phyloP scores from a whole-genome alignment of 1,140 invertebrate genomes.

The Agrypnia vestita region DNA sequence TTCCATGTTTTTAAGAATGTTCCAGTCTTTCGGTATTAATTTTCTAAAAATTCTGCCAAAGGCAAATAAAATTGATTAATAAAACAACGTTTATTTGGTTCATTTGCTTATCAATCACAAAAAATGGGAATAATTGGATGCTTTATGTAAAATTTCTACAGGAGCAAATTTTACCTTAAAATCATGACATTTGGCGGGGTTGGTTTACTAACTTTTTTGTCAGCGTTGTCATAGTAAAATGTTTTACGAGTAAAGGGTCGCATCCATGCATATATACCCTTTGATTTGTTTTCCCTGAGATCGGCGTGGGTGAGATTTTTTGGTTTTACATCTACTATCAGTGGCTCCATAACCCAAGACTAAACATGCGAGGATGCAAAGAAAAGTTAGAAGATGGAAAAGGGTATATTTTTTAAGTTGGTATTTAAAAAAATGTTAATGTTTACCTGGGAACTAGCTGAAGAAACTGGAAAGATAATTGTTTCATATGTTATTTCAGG shows the following conservation, averaged over 20 bases:
- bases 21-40: slow-evolving; percentile 27
- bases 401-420: not conserved
- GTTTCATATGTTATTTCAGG: slow-evolving; percentile 30
- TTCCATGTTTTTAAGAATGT: slow-evolving; percentile 36
- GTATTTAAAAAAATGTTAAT: no score
- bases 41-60: slow-evolving; percentile 31
- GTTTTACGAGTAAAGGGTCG: slow-evolving; percentile 62
- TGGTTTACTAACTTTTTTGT: not conserved
- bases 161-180: not conserved
- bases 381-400: not conserved
- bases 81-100: no score
- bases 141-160: not conserved
- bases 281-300: slow-evolving; percentile 50
- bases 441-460: not conserved
- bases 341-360: slow-evolving; percentile 18
- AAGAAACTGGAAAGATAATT: slow-evolving; percentile 13
- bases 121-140: not conserved
- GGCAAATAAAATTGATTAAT: no score
- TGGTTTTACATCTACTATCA: slow-evolving; percentile 19
- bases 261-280: slow-evolving; percentile 71
- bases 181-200: slow-evolving; percentile 10
- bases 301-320: not conserved
- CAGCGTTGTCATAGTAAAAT: not conserved
- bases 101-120: not conserved
- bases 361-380: not conserved